Conservation (phyloP, 2,797 vertebrate species). For the Bovichtus variegatus region DNA sequence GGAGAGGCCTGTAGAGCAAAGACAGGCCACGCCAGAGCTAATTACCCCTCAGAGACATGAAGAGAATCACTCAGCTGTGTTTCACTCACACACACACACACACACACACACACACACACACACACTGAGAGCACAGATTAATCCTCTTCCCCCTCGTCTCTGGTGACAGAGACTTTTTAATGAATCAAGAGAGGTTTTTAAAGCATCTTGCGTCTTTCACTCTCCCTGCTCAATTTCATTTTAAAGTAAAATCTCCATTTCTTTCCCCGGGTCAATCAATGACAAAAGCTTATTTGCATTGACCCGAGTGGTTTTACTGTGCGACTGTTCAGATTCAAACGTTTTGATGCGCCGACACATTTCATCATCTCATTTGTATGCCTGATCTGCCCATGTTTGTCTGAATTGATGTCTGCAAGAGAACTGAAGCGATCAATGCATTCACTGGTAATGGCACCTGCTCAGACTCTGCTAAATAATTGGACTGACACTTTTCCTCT, state of each 20-base stretch:
- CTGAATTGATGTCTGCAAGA: conserved; percentile 70
- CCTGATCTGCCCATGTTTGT: conserved; percentile 54
- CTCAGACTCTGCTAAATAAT: conserved; percentile 62
- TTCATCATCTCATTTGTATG: conserved; percentile 71
- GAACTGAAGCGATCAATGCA: conserved; percentile 64
- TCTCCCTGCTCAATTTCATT: conserved; percentile 56
- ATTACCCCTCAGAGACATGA: conserved; percentile 78
- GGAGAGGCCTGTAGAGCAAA: conserved; percentile 58
- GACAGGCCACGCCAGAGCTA: conserved; percentile 70
- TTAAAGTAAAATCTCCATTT: conserved; percentile 57
- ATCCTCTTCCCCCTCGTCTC: conserved; percentile 57
- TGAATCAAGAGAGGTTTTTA: conserved; percentile 72
- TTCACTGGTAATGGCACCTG: conserved; percentile 60
- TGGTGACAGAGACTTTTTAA: conserved; percentile 64
- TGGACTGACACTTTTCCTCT: conserved; percentile 55
- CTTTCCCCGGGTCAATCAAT: conserved; percentile 59
- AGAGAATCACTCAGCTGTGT: conserved; percentile 72
- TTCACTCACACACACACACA: conserved; percentile 40
- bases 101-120: conserved; percentile 22
- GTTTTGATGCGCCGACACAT: conserved; percentile 60
- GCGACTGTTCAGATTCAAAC: conserved; percentile 24
- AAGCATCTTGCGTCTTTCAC: conserved; percentile 55
- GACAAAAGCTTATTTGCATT: conserved; percentile 65
- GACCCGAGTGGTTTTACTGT: conserved; percentile 34
- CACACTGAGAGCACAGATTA: conserved; percentile 59